Conservation (phyloP, 2,113 vertebrate species). For the Chionis minor region DNA sequence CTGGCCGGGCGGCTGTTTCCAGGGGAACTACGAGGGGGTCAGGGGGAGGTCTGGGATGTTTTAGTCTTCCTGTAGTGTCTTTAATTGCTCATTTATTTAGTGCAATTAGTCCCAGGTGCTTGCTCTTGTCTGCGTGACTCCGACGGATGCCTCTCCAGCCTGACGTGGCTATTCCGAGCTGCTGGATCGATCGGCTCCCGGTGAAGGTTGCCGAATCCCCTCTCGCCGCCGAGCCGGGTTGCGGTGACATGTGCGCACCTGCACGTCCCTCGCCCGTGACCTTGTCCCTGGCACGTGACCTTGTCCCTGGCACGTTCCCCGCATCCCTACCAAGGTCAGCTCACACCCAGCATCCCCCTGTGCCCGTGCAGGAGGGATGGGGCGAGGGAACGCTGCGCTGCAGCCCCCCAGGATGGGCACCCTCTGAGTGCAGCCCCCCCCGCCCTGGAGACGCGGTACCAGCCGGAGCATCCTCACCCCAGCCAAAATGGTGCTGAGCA, state of each 20-base stretch:
- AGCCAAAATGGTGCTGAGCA: not conserved
- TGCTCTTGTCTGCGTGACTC: not conserved
- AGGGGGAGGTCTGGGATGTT: constrained; percentile 15
- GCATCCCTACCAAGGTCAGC: not conserved
- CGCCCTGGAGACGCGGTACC: accelerated
- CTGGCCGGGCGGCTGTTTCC: not conserved
- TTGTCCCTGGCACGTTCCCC: not conserved
- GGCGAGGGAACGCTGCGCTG: not conserved
- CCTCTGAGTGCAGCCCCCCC: no score
- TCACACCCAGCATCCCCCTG: not conserved
- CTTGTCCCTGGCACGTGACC: not conserved
- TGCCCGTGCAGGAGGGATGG: not conserved
- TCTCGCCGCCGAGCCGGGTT: not conserved
- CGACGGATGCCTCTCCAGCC: not conserved
- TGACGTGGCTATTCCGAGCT: not conserved
- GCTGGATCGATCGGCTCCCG: not conserved
- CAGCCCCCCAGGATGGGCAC: not conserved
- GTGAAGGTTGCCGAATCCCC: not conserved
- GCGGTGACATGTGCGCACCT: no score
- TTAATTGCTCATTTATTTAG: constrained; percentile 76
- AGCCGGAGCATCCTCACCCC: not conserved
- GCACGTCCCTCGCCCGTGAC: not conserved
- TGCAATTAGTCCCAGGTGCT: constrained; percentile 72
- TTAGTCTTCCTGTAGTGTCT: constrained; percentile 49
- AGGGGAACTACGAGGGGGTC: constrained; percentile 31